Conservation (phyloP, 1,140 invertebrate genomes). For the Drosophila nikananu region DNA sequence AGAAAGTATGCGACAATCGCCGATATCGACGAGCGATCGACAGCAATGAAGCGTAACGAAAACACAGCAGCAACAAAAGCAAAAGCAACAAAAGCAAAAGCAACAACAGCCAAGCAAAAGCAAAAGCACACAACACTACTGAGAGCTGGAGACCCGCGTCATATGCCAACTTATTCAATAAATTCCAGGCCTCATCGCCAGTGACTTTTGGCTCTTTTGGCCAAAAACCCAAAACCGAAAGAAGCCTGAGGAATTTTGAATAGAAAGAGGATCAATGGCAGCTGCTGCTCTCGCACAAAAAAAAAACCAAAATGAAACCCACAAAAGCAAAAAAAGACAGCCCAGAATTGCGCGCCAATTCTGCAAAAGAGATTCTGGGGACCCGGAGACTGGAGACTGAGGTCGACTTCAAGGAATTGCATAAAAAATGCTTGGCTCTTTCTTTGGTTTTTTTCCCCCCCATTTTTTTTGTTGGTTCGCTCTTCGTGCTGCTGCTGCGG, state of each 20-base stretch:
- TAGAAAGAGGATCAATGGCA: constrained; percentile 55
- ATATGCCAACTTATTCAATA: constrained; percentile 55
- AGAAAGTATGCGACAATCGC: constrained; percentile 59
- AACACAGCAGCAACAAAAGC: constrained; percentile 45
- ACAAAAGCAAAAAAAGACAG: constrained; percentile 16
- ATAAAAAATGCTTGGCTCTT: constrained; percentile 64
- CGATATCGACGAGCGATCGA: constrained; percentile 44
- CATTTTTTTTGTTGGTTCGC: constrained; percentile 16
- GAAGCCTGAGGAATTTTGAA: constrained; percentile 50
- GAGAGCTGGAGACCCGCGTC: constrained; percentile 30
- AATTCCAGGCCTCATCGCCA: constrained; percentile 63
- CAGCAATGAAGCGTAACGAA: constrained; percentile 76
- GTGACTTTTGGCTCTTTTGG: constrained; percentile 30
- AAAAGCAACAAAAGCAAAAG: constrained; percentile 11
- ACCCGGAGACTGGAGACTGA: constrained; percentile 54
- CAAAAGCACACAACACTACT: constrained; percentile 16
- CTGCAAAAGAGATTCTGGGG: constrained; percentile 56
- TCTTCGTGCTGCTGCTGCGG: constrained; percentile 27
- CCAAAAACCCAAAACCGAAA: constrained; percentile 46
- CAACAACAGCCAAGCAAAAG: constrained; percentile 9
- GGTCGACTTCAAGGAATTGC: constrained; percentile 80
- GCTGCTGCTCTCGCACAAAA: constrained; percentile 39
- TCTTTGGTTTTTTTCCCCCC: constrained; percentile 20
- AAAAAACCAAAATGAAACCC: constrained; percentile 20
- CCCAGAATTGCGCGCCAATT: constrained; percentile 75